Base-by-base conservation (phyloP, 2,888 invertebrate genomes). In the Melieria picta region DNA sequence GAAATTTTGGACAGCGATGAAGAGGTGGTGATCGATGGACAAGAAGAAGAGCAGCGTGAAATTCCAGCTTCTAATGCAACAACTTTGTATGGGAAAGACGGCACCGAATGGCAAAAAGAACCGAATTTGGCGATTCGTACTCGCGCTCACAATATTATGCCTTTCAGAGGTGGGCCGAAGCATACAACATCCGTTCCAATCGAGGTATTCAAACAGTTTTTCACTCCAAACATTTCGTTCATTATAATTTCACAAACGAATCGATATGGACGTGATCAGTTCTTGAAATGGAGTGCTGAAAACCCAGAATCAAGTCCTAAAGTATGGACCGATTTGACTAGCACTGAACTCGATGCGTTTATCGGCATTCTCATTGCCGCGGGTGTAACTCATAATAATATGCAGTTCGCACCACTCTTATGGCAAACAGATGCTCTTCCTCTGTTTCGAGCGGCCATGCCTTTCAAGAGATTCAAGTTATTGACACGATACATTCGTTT, bases 301-400 rank as follows among this genome's bases (percentile, higher is more conserved):
- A 46, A 64, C 63, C 52, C 69, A 63, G 55, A 56, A 52, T 64
- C 56, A 7, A 66, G 43, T 62, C 66, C 58, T 56, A 47, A 55
- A 65, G 65, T 60, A 45, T 65, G 65, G 71, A 55, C 55, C 61
- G 71, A 71, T 70, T 45, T 73, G 65, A 70, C 63, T 58, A 60
- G 58, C 13, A 65, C 42, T 71, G 71, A 74, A 63, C 52, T 71
- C 7, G 71, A 73, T 69, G 75, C 71, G 43, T 71, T 73, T 63
- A 56, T 74, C 62, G 72, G 66, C 46, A 76, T 73, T 52, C 67
- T 72, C 57, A 72, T 72, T 65, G 69, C 73, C 55, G 66, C 69
- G 65, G 73, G 72, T 72, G 67, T 75, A 55, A 62, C 72, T 57
- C 70, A 75, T 65, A 72, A 71, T 74, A 74, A 72, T 65, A 74